phyloP scores from a whole-genome alignment of 2,888 invertebrate species.

The Nomada ferruginata region DNA sequence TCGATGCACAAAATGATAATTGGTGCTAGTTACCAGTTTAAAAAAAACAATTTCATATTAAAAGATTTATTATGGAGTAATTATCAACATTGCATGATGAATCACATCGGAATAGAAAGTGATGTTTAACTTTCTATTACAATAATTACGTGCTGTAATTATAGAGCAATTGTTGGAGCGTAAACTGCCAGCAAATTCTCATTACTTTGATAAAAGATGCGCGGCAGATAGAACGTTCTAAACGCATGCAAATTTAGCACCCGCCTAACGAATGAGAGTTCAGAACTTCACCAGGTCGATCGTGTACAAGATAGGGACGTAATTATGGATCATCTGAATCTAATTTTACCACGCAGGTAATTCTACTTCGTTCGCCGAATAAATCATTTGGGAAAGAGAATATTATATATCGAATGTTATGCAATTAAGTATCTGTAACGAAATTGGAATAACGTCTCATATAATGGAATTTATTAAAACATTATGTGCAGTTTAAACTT shows the following conservation, averaged over 20 bases:
- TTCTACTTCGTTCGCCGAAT: too few species aligned
- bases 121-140: not conserved
- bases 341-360: not conserved
- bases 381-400: too few species aligned
- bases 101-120: too few species aligned
- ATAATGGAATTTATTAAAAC: not conserved
- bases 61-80: too few species aligned
- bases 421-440: too few species aligned
- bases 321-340: conserved; percentile 2
- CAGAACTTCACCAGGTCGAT: not conserved
- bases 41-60: too few species aligned
- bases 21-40: too few species aligned
- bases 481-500: not conserved
- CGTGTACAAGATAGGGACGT: not conserved
- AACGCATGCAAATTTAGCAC: not conserved
- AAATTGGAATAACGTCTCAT: not conserved
- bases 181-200: not conserved
- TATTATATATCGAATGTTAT: too few species aligned
- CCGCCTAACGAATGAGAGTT: conserved; percentile 3
- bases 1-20: too few species aligned
- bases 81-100: too few species aligned
- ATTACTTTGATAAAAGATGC: conserved; percentile 3
- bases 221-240: not conserved
- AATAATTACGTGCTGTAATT: not conserved
- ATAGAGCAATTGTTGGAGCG: not conserved